These are phyloP conservation scores for Notechis scutatus DNA, from an alignment of 2,113 vertebrate genomes.

Conservation along the genomic window DNA sequence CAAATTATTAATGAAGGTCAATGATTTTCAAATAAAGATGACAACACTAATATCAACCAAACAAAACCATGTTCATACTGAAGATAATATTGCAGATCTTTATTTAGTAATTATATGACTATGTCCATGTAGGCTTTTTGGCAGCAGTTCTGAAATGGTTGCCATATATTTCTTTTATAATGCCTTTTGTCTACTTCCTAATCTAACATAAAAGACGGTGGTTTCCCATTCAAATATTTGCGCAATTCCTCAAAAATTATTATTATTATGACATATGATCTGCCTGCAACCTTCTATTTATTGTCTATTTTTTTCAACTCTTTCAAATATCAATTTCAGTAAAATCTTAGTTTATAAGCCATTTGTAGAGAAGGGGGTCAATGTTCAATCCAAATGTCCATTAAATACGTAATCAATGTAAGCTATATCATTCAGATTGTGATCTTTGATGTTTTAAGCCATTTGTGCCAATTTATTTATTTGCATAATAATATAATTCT, in stretches of 20 bases:
- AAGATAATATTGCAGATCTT: not conserved
- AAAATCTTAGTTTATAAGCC: not conserved
- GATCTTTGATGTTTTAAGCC: not conserved
- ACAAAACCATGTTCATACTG: not conserved
- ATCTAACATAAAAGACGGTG: not conserved
- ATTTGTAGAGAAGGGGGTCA: not conserved
- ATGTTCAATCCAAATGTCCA: not conserved
- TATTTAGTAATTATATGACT: not conserved
- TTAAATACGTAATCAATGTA: not conserved
- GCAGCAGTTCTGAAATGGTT: not conserved
- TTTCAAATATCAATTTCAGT: not conserved
- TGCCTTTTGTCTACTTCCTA: not conserved
- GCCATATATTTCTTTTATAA: not conserved
- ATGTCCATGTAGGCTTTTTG: not conserved
- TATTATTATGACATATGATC: not conserved
- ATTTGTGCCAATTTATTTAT: not conserved
- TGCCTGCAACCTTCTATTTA: not conserved
- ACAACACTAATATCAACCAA: not conserved
- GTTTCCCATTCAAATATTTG: not conserved
- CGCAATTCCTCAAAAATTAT: not conserved
- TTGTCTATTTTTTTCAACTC: not conserved
- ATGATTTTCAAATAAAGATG: not conserved
- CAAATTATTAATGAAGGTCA: not conserved
- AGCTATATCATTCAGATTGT: not conserved
- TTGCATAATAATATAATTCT: not conserved